Evolutionary conservation across 2,888 invertebrate species (phyloP).

Genomic region (Polydesmus complanatus): DNA sequence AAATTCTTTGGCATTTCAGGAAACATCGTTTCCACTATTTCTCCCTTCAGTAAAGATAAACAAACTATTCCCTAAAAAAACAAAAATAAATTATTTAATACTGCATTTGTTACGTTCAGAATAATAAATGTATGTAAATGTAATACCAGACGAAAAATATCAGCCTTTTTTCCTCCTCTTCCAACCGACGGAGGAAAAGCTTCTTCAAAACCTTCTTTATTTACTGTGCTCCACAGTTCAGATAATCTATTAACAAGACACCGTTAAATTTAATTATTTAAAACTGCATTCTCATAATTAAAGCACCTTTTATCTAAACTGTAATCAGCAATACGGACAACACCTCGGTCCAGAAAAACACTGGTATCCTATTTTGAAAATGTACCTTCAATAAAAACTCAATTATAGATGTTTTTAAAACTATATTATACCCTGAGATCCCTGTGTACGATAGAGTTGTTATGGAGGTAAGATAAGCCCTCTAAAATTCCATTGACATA

Average conservation of each 20-base stretch:
- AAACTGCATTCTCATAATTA: slow-evolving; percentile 31
- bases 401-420: not conserved
- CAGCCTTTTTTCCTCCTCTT: slow-evolving; percentile 50
- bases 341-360: slow-evolving; percentile 28
- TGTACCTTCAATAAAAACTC: not conserved
- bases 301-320: slow-evolving; percentile 52
- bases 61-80: slow-evolving; percentile 44
- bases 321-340: slow-evolving; percentile 36
- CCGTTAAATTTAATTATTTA: not conserved
- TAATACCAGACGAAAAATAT: slow-evolving; percentile 49
- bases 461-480: slow-evolving; percentile 63
- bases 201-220: slow-evolving; percentile 18
- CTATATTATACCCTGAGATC: slow-evolving; percentile 40
- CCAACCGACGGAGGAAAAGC: slow-evolving; percentile 34
- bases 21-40: slow-evolving; percentile 36
- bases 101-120: not conserved
- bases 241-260: slow-evolving; percentile 15
- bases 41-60: slow-evolving; percentile 47
- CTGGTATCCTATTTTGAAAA: slow-evolving; percentile 22
- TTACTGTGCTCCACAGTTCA: slow-evolving; percentile 17
- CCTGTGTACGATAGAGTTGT: slow-evolving; percentile 66
- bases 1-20: slow-evolving; percentile 45
- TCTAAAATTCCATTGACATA: slow-evolving; percentile 57
- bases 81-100: slow-evolving; percentile 19
- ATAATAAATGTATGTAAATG: not conserved